Base-by-base conservation (phyloP, 2,113 vertebrate genomes). In the Mus pahari region DNA sequence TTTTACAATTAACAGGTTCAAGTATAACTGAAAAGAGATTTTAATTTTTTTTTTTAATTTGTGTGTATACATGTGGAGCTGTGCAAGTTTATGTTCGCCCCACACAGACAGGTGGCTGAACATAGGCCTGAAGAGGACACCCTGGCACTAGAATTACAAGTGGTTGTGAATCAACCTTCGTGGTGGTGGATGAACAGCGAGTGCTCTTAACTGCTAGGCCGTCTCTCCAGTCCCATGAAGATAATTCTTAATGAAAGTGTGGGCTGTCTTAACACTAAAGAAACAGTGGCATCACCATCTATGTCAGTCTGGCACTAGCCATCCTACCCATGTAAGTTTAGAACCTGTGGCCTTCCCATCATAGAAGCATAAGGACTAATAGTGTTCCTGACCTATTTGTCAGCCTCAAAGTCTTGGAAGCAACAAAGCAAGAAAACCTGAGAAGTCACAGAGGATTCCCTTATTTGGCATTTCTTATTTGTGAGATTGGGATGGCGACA, bases 381-480 rank as follows among this genome's bases (percentile, higher is more conserved):
- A 75, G 19, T 53, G 71, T 68, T 53, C 55, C 36, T 86, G 28
- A 31, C 73, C 58, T 77, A 11, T 73, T 9, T 91, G 19, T 7
- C 79, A 84, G 28, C 24, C 86, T 90, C 50, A 62, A 66, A 87
- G 64, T 84, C n/a, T 79, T 28, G 36, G 3, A 89, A 60, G 36
- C 19, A 12, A 89, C 1, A 86, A 89, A 13, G 31, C 12, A 90
- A 86, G 53, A 60, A 88, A 91, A 94, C 28, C 53, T 50, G 39
- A 86, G 71, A 58, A 73, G 16, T 79, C 91, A 94, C 28, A 94
- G 36, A 86, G 75, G 84, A 86, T 86, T n/a, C 53, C 28, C 92
- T 64, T 64, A 75, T 45, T 66, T 91, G 58, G 50, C 8, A 42
- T 62, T 42, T 83, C 9, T 89, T 71, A 83, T 75, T 26, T 95